Evolutionary conservation across 2,113 vertebrate species (phyloP).

Genomic region (Dendropsophus ebraccatus): DNA sequence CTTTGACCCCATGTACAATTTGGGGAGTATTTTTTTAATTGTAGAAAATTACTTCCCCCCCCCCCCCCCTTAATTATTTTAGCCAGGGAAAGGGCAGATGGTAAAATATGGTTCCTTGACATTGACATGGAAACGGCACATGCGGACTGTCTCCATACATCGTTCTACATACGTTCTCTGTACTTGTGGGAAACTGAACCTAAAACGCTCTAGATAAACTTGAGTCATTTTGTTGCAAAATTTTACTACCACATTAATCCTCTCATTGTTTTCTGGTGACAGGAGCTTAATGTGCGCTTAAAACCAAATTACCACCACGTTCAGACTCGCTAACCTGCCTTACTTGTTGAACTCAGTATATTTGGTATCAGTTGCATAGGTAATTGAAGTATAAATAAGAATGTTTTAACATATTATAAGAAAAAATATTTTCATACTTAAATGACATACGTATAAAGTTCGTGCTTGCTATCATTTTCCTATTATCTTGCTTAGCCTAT

Average conservation of each 20-base stretch:
- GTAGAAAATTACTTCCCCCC: not conserved
- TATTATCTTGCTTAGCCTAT: constrained; percentile 75
- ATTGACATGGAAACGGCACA: not conserved
- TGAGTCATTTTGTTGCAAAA: constrained; percentile 71
- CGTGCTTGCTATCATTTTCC: constrained; percentile 79
- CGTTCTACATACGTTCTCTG: not conserved
- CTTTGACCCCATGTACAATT: not conserved
- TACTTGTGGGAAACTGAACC: constrained; percentile 5
- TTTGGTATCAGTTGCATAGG: constrained; percentile 78
- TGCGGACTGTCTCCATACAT: not conserved
- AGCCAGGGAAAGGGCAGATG: not conserved
- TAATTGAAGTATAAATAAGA: constrained; percentile 82
- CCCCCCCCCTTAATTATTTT: not conserved
- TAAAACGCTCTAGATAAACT: constrained; percentile 31
- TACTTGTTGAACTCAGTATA: constrained; percentile 74
- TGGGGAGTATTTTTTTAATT: not conserved
- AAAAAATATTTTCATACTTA: constrained; percentile 87
- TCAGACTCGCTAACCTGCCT: constrained; percentile 79
- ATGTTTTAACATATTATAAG: constrained; percentile 86
- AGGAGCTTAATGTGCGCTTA: constrained; percentile 41
- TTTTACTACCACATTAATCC: constrained; percentile 68
- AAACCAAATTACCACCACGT: constrained; percentile 64
- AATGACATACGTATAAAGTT: constrained; percentile 82
- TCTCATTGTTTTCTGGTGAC: constrained; percentile 26
- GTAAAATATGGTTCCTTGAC: not conserved